Conservation (phyloP, 1,140 invertebrate species). For the Lasaia peninsularis region DNA sequence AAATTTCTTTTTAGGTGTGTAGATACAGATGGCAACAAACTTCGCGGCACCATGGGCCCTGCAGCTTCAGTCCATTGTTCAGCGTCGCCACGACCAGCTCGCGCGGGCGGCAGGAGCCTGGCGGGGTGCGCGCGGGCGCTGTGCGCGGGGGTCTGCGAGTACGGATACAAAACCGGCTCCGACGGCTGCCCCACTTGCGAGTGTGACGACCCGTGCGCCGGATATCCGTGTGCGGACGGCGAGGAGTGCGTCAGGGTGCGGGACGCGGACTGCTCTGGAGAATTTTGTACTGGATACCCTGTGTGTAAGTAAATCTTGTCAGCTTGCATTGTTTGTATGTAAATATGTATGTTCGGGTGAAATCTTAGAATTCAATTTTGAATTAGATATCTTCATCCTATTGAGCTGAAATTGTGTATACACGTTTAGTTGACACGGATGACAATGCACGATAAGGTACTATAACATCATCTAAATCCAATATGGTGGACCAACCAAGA, state of each 20-base stretch:
- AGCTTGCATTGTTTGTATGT: too few species aligned
- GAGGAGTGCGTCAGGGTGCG: slow-evolving; percentile 85
- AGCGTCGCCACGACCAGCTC: slow-evolving; percentile 43
- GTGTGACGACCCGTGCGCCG: slow-evolving; percentile 90
- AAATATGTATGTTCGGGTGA: too few species aligned
- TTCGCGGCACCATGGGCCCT: slow-evolving; percentile 87
- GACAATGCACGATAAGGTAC: too few species aligned
- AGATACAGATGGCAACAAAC: slow-evolving; percentile 85
- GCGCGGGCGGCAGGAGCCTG: slow-evolving; percentile 62
- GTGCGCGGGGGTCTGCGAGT: slow-evolving; percentile 89
- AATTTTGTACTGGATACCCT: slow-evolving; percentile 85
- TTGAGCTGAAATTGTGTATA: too few species aligned
- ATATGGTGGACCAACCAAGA: too few species aligned
- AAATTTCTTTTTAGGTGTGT: slow-evolving; percentile 79
- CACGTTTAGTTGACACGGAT: too few species aligned
- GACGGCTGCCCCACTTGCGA: slow-evolving; percentile 90
- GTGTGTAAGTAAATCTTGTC: slow-evolving; percentile 79
- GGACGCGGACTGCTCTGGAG: slow-evolving; percentile 82
- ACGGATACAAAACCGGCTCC: slow-evolving; percentile 88
- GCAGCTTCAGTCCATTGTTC: slow-evolving; percentile 83
- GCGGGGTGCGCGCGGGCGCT: slow-evolving; percentile 75
- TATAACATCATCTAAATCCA: too few species aligned
- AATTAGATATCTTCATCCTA: too few species aligned
- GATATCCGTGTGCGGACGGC: slow-evolving; percentile 83
- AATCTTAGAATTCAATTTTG: too few species aligned